A percentile compares a stretch with the other conserved stretches of the same genome.
These are phyloP conservation scores for Eupithecia subfuscata DNA, from an alignment of 2,888 invertebrate species.

Conservation along the genomic window DNA sequence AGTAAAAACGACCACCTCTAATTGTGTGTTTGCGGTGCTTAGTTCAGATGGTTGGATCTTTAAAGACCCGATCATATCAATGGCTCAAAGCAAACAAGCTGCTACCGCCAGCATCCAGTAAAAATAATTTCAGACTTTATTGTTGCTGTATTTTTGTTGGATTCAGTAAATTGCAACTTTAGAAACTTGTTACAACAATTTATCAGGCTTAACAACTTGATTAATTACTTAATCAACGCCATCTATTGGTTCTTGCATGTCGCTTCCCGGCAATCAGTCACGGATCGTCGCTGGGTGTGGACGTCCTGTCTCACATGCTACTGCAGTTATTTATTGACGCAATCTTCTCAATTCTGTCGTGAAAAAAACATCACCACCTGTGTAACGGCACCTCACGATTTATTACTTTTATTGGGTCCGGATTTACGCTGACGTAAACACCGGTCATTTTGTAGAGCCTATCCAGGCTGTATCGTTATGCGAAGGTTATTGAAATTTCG, in stretches of 20 bases:
- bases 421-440: conserved; percentile 61
- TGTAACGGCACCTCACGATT: conserved; percentile 63
- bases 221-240: conserved; percentile 77
- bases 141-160: conserved; percentile 18
- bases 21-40: conserved; percentile 41
- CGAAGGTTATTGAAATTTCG: conserved; percentile 38
- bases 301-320: conserved; percentile 64
- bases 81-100: conserved; percentile 33
- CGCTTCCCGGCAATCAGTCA: conserved; percentile 73
- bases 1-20: too few species aligned
- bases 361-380: conserved; percentile 69
- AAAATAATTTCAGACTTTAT: conserved; percentile 34
- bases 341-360: conserved; percentile 69
- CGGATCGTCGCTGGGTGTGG: conserved; percentile 59
- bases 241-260: conserved; percentile 71
- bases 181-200: conserved; percentile 40
- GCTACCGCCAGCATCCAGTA: conserved; percentile 21
- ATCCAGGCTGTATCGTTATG: conserved; percentile 40
- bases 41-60: conserved; percentile 32
- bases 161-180: conserved; percentile 17
- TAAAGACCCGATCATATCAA: conserved; percentile 33
- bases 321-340: conserved; percentile 76
- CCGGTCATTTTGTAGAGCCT: conserved; percentile 50
- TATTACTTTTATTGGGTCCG: conserved; percentile 69
- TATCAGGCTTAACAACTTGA: conserved; percentile 59